A percentile compares a stretch with the other conserved stretches of the same genome.
Evolutionary conservation across 2,113 vertebrate species (phyloP).

Genomic region (Anguilla japonica): DNA sequence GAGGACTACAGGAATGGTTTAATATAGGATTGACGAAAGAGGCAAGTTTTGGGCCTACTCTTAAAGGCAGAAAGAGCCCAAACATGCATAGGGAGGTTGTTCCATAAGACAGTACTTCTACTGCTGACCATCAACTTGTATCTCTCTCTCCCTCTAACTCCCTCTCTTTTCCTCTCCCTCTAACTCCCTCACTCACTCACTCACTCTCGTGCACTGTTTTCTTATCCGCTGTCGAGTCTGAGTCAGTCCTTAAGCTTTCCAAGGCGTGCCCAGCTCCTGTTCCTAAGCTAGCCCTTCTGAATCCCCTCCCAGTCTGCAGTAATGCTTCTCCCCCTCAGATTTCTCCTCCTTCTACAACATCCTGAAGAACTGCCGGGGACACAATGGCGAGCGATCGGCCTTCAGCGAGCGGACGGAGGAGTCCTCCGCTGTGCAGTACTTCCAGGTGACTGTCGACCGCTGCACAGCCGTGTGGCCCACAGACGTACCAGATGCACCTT

Average conservation of each 20-base stretch:
- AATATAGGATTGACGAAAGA: too few relatives aligned
- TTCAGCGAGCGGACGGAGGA: conserved; percentile 95
- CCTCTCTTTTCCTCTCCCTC: not conserved
- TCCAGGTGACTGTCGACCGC: conserved; percentile 77
- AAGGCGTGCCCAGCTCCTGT: not conserved
- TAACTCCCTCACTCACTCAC: not conserved
- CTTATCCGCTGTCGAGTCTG: not conserved
- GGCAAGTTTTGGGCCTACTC: too few relatives aligned
- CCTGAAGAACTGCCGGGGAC: conserved; percentile 86
- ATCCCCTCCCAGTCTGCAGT: not conserved
- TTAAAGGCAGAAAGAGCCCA: too few relatives aligned
- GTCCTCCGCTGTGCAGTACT: conserved; percentile 95
- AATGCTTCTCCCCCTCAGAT: conserved; percentile 63
- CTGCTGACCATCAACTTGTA: too few relatives aligned
- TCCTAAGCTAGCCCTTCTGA: not conserved
- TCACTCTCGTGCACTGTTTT: too few relatives aligned
- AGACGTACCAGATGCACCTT: not conserved
- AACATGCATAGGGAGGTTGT: too few relatives aligned
- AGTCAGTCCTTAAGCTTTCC: not conserved
- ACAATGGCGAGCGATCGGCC: conserved; percentile 78
- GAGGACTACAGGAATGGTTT: too few relatives aligned
- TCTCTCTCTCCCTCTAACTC: not conserved
- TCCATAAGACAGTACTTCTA: too few relatives aligned
- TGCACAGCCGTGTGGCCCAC: not conserved
- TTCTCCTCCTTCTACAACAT: conserved; percentile 96